phyloP scores from a whole-genome alignment of 2,113 vertebrate genomes.

The Peromyscus maniculatus region DNA sequence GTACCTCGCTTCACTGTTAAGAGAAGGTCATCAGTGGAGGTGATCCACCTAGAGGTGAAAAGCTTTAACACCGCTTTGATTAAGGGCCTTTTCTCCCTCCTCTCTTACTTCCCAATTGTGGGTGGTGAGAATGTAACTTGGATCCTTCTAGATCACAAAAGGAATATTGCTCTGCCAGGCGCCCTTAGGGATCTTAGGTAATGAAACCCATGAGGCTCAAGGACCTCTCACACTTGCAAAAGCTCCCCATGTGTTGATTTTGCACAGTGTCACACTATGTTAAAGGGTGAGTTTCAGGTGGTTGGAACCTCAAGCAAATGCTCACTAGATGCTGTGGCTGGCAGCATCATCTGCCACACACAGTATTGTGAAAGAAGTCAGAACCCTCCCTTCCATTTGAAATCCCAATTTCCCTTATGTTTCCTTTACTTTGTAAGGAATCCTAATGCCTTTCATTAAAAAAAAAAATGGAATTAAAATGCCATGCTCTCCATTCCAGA shows the following conservation, averaged over 20 bases:
- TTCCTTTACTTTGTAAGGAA: conserved; percentile 3
- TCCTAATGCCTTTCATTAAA: conserved; percentile 34
- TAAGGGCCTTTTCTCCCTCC: conserved; percentile 1
- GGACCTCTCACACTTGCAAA: background rate
- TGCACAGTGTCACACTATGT: background rate
- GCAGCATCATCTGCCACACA: background rate
- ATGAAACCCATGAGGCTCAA: background rate
- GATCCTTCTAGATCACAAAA: conserved; percentile 45
- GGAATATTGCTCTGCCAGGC: background rate
- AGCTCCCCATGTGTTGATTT: background rate
- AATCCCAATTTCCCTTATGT: background rate
- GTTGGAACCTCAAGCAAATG: background rate
- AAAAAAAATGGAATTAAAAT: conserved; percentile 29
- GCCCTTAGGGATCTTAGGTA: background rate
- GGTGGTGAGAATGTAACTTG: background rate
- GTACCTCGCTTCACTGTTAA: background rate
- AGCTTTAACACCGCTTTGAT: background rate
- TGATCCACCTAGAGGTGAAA: background rate
- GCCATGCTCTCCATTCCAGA: background rate
- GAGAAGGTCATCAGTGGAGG: background rate
- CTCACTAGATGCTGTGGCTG: background rate
- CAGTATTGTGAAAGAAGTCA: background rate
- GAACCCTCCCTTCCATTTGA: background rate
- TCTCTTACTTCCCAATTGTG: background rate
- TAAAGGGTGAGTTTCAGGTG: background rate